Conservation (phyloP, 2,797 vertebrate genomes). For the Menidia menidia region DNA sequence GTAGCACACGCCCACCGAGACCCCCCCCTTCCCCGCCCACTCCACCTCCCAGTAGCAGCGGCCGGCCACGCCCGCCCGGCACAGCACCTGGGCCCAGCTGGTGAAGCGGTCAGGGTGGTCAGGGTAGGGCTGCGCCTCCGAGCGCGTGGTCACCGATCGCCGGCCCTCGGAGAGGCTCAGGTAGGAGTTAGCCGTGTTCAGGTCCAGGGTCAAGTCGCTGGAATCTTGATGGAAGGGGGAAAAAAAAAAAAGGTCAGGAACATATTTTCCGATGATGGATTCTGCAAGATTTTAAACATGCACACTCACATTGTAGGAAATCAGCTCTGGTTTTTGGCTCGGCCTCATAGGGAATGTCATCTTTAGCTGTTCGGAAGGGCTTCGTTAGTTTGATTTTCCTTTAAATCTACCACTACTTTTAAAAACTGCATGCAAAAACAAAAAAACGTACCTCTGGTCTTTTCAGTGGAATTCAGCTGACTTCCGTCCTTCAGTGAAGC, state of each 20-base stretch:
- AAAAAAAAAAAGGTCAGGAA: background rate
- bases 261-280: background rate
- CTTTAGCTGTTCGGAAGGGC: slow-evolving; percentile 41
- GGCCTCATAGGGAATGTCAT: slow-evolving; percentile 23
- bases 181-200: slow-evolving; percentile 76
- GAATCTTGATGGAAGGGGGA: slow-evolving; percentile 65
- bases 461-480: slow-evolving; percentile 37
- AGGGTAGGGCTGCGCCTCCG: slow-evolving; percentile 60
- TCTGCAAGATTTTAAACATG: background rate
- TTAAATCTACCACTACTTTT: no score
- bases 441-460: slow-evolving; percentile 57
- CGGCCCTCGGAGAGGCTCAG: slow-evolving; percentile 65
- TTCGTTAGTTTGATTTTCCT: background rate
- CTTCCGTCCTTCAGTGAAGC: slow-evolving; percentile 66
- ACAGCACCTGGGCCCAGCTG: slow-evolving; percentile 83
- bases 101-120: slow-evolving; percentile 78
- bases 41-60: slow-evolving; percentile 85
- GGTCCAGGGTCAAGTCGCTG: slow-evolving; percentile 72
- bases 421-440: background rate
- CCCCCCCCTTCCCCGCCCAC: slow-evolving; percentile 72
- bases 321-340: slow-evolving; percentile 75
- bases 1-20: slow-evolving; percentile 79
- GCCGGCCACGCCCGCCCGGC: slow-evolving; percentile 71
- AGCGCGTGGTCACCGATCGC: slow-evolving; percentile 55
- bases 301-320: slow-evolving; percentile 77